Evolutionary conservation across 2,113 vertebrate genomes (phyloP), one percentile per base, ranked within the genome.

Genomic region (Microcebus ravelobensis): DNA sequence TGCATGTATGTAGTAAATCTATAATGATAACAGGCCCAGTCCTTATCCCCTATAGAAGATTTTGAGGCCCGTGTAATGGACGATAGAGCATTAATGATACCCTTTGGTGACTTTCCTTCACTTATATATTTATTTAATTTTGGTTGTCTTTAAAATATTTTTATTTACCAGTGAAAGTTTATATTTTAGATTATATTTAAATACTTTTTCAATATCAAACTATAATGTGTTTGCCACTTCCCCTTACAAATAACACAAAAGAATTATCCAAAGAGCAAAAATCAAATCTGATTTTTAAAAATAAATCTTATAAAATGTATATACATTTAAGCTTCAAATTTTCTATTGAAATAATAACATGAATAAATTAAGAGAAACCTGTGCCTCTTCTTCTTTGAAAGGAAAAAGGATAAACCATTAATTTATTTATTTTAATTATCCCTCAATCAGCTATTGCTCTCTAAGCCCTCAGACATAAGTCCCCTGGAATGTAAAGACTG

Each of bases 161-260:
- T 61, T 87, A 96, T 90, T 90, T 94, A 81, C 6, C 29, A 85
- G 81, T 74, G 71, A 74, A 93, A 77, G 25, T 81, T 90, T 84
- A 45, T 55, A 65, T 55, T 90, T 90, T 12, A 84, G 23, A 59
- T 95, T 79, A 68, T 4, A 90, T 67, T 96, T 84, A 94, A 96
- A 82, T 95, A 42, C 31, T 67, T 95, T 87, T 55, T 21, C 77
- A 94, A 65, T 87, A 31, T 86, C 67, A 52, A 25, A 70, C 27
- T 87, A 65, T 55, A 89, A 68, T 59, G 12, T 83, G 13, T 92
- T 88, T 90, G 12, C 29, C 74, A 25, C 5, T 87, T 83, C 25
- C 9, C 45, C 15, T 74, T 87, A 61, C 20, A 90, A 67, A 68
- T 84, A 86, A 77, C 21, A 52, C 90, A 67, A 80, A 87, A 73